phyloP scores from a whole-genome alignment of 2,797 vertebrate species.

The Paguma larvata region DNA sequence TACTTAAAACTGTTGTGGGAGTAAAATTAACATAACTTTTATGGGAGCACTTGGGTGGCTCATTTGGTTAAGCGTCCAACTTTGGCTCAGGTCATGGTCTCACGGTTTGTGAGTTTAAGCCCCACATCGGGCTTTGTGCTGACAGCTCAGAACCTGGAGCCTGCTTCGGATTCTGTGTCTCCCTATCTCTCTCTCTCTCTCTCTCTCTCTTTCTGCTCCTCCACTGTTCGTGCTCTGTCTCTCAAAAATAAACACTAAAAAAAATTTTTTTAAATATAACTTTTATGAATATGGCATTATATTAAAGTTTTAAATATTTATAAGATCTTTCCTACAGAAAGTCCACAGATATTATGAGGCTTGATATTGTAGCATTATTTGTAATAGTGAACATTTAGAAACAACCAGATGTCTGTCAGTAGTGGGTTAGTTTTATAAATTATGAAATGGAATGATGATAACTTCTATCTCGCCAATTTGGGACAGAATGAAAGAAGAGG shows the following conservation, averaged over 20 bases:
- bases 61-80: too few species aligned
- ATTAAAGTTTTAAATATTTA: constrained; percentile 2
- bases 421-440: background rate
- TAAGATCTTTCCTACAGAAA: background rate
- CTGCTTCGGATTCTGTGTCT: too few species aligned
- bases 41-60: background rate
- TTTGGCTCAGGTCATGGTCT: too few species aligned
- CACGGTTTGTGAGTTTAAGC: too few species aligned
- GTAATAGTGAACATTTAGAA: constrained; percentile 18
- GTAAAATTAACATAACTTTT: constrained; percentile 24
- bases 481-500: background rate
- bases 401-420: background rate
- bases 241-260: too few species aligned
- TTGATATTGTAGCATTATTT: background rate
- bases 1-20: constrained; percentile 11
- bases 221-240: too few species aligned
- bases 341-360: background rate
- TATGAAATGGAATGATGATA: background rate
- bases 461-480: background rate
- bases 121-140: too few species aligned
- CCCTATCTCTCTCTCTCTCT: too few species aligned
- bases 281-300: background rate
- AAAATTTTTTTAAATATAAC: background rate
- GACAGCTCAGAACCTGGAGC: too few species aligned
- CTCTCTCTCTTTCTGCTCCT: too few species aligned